Conservation (phyloP, 2,113 vertebrate genomes). For the Bambusicola thoracicus region DNA sequence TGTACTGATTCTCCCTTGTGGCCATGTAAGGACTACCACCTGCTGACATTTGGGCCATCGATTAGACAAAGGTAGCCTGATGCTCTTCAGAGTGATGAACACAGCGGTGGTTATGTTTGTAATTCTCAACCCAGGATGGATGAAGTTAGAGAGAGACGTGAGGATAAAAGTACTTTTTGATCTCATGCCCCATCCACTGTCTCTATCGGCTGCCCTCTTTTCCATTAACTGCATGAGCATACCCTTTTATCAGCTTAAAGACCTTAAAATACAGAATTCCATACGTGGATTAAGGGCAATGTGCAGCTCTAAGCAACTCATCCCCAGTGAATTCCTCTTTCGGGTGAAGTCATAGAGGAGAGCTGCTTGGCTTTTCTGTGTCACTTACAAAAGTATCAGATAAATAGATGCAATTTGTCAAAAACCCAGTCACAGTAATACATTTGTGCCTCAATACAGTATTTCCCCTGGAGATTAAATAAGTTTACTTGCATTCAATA, state of each 20-base stretch:
- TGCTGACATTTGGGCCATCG: neutral
- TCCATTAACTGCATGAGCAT: neutral
- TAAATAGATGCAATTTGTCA: neutral
- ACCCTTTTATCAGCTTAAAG: constrained; percentile 41
- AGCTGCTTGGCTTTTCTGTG: neutral
- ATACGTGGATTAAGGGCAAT: neutral
- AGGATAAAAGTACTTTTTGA: neutral
- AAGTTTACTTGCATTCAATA: neutral
- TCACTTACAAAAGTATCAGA: neutral
- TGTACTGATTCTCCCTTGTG: neutral
- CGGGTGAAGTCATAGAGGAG: neutral
- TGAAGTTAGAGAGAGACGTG: neutral
- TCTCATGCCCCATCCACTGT: neutral
- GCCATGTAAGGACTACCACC: neutral
- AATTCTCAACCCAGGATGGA: neutral
- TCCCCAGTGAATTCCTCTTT: neutral
- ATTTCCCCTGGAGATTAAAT: constrained; percentile 2
- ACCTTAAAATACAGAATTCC: neutral
- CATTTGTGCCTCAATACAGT: neutral
- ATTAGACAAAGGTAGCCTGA: neutral
- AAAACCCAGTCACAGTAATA: neutral
- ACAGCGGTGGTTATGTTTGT: neutral
- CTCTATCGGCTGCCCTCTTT: constrained; percentile 9
- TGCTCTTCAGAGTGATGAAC: neutral
- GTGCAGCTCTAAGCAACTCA: neutral